Conservation (phyloP, 2,888 invertebrate species). For the Ommatoiulus sabulosus region DNA sequence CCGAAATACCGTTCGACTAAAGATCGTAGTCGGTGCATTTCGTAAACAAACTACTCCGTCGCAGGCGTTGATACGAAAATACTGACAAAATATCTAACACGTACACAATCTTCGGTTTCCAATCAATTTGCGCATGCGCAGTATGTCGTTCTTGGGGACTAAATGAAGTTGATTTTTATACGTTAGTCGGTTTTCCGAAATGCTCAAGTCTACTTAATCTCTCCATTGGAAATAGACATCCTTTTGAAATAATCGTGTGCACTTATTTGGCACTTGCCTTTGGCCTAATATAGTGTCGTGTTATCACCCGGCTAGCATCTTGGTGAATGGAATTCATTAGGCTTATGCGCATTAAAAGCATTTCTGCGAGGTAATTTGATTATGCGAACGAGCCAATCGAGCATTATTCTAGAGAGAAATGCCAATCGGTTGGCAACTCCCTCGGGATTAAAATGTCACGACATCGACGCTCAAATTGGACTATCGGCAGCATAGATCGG, state of each 20-base stretch:
- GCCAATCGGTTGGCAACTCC: conserved; percentile 4
- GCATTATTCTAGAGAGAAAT: background rate
- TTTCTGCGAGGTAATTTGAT: background rate
- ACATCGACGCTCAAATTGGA: background rate
- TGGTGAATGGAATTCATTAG: conserved; percentile 9
- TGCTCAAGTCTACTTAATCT: background rate
- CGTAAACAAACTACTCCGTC: too few relatives aligned
- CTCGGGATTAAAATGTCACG: background rate
- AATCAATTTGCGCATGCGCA: too few relatives aligned
- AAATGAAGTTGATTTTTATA: too few relatives aligned
- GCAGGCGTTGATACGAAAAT: too few relatives aligned
- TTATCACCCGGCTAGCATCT: background rate
- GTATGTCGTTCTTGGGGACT: too few relatives aligned
- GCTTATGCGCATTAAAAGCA: background rate
- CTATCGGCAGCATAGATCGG: background rate
- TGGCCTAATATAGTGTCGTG: background rate
- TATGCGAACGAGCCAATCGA: background rate
- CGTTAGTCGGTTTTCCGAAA: too few relatives aligned
- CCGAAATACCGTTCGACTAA: too few relatives aligned
- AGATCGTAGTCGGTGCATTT: too few relatives aligned
- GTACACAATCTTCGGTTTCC: too few relatives aligned
- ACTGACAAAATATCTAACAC: too few relatives aligned
- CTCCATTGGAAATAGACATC: background rate
- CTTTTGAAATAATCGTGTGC: background rate
- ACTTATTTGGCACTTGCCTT: background rate